Conservation (phyloP, 2,113 vertebrate species). For the Danionella cerebrum region DNA sequence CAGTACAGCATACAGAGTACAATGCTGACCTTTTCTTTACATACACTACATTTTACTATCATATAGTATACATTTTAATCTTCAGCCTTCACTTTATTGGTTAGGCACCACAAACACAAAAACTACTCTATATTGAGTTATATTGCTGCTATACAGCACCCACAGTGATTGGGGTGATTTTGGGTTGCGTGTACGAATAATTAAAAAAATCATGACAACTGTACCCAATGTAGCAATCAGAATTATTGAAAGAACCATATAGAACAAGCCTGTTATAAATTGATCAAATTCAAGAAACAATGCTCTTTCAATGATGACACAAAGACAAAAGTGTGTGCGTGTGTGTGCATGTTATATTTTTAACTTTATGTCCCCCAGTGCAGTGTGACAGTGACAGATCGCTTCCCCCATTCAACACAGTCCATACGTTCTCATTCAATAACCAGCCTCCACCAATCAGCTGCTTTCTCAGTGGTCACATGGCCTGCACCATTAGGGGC, state of each 20-base stretch:
- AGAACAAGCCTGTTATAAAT: slow-evolving; percentile 32
- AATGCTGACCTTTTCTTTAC: no score
- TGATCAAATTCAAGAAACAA: slow-evolving; percentile 37
- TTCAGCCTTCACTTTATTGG: no score
- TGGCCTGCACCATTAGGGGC: slow-evolving; percentile 48
- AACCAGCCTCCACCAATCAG: slow-evolving; percentile 50
- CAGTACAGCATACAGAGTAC: no score
- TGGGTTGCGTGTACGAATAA: no score
- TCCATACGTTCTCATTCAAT: slow-evolving; percentile 50
- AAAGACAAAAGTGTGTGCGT: slow-evolving; percentile 13
- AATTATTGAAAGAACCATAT: slow-evolving; percentile 26
- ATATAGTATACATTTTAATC: no score
- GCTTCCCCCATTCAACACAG: slow-evolving; percentile 43
- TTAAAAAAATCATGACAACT: no score
- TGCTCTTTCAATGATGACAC: slow-evolving; percentile 43
- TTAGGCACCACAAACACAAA: no score
- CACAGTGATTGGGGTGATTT: no score
- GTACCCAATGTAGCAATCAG: background rate
- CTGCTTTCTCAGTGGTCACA: slow-evolving; percentile 31
- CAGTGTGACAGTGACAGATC: slow-evolving; percentile 42
- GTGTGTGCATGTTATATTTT: slow-evolving; percentile 42
- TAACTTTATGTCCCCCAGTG: slow-evolving; percentile 52
- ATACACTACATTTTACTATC: no score
- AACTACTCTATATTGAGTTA: no score
- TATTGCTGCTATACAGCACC: no score